Evolutionary conservation across 1,140 invertebrate species (phyloP), one percentile per base, ranked within the genome.

Genomic region (Sinonovacula constricta): DNA sequence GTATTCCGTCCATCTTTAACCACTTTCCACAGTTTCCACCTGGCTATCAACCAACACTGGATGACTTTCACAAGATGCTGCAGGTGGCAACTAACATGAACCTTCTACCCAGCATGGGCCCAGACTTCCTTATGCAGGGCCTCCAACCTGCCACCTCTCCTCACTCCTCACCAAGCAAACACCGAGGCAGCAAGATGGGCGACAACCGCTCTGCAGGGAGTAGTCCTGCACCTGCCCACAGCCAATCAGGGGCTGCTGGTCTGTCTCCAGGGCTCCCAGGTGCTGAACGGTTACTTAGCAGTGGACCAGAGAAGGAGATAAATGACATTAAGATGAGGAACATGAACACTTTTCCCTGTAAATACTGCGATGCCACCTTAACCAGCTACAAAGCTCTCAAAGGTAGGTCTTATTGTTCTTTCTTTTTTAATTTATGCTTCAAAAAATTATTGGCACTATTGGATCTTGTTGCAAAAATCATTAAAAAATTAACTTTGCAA

Each of bases 301-400:
- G n/a, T n/a, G 67, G 39, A 22, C 33, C 60, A 30, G 66, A 68
- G 59, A 68, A 51, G 28, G 65, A 82, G 24, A 68, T 69, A 7
- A 70, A 34, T 28, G 75, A 78, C 15, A 67, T 76, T 24, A 70
- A 74, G 62, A 34, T 67, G 56, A 78, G 33, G 71, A 79, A 68
- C 33, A 68, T 62, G 36, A 71, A 53, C 33, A 36, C 69, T 87
- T 97, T 97, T 85, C 95, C 96, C 0, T 98, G 97, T 88, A 93
- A 96, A 75, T 92, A 97, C 5, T 98, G 97, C 89, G 93, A 93
- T 0, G 93, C 94, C 0, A 93, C 96, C 2, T 97, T 97, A 83
- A 95, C 95, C 0, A 98, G 97, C 88, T 91, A 97, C n/a, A 93
- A 96, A 81, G 80, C 88, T 76, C 67, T 90, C 14, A 88, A 90